Percentiles rank a stretch among this genome's conserved stretches.
Conservation (phyloP, 2,797 vertebrate species). For the Phyllotis vaccarum region DNA sequence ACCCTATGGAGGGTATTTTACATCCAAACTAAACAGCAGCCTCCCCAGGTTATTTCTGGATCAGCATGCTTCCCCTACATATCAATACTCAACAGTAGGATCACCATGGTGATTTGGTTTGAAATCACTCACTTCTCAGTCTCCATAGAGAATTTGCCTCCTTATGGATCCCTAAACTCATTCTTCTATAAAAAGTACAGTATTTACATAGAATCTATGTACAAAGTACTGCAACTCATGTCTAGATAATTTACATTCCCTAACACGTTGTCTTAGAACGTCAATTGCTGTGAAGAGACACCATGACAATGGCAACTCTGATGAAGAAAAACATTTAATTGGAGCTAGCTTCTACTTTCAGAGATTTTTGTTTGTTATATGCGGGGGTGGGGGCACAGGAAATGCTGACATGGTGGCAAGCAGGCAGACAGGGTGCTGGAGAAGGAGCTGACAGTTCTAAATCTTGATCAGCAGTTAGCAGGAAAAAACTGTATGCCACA, state of each 20-base stretch:
- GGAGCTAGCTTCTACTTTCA: neutral
- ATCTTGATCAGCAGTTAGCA: neutral
- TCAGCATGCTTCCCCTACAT: neutral
- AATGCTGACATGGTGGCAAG: neutral
- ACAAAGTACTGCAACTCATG: neutral
- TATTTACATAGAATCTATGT: neutral
- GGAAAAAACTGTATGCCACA: neutral
- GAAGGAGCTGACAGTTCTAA: neutral
- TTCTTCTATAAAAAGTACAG: neutral
- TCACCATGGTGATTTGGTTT: neutral
- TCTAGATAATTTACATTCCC: neutral
- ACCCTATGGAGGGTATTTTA: neutral
- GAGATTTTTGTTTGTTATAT: neutral
- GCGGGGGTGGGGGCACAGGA: too few species aligned
- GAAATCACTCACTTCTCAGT: neutral
- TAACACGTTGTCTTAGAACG: neutral
- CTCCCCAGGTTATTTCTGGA: neutral
- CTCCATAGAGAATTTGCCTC: neutral
- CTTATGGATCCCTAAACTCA: neutral
- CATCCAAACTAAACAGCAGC: neutral
- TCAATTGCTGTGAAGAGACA: neutral
- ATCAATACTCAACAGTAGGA: neutral
- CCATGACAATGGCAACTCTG: neutral
- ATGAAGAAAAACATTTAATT: neutral
- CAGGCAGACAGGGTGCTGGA: neutral